Evolutionary conservation across 2,888 invertebrate species (phyloP).

Genomic region (Rugalucina vietnamica): DNA sequence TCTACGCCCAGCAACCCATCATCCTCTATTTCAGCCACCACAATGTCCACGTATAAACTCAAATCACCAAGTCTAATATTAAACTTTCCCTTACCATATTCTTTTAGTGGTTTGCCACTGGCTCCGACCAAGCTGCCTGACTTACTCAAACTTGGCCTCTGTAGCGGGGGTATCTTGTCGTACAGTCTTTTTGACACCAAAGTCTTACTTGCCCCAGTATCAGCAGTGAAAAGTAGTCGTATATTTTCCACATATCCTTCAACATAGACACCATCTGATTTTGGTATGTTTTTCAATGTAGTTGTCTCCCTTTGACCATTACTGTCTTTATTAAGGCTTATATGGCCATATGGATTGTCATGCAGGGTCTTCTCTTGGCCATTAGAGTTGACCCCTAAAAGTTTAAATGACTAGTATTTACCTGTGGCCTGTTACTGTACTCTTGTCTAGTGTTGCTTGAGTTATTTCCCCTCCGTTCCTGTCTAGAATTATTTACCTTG

Average conservation of each 20-base stretch:
- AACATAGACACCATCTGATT: background rate
- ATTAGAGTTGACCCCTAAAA: conserved; percentile 1
- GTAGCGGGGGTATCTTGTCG: background rate
- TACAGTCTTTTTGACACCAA: background rate
- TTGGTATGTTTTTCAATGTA: background rate
- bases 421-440: background rate
- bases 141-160: background rate
- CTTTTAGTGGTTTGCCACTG: background rate
- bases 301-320: background rate
- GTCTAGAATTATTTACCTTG: background rate
- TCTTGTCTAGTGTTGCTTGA: too few relatives aligned
- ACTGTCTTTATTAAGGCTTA: background rate
- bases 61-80: background rate
- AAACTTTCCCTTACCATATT: background rate
- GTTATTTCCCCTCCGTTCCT: background rate
- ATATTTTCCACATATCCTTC: background rate
- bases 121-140: background rate
- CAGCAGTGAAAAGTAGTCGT: background rate
- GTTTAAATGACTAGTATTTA: background rate
- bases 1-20: background rate
- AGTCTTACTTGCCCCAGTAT: background rate
- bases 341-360: background rate
- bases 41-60: background rate
- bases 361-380: background rate
- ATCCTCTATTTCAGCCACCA: background rate